These are phyloP conservation scores for Pyrochroa serraticornis DNA, from an alignment of 2,888 invertebrate species.

Conservation along the genomic window DNA sequence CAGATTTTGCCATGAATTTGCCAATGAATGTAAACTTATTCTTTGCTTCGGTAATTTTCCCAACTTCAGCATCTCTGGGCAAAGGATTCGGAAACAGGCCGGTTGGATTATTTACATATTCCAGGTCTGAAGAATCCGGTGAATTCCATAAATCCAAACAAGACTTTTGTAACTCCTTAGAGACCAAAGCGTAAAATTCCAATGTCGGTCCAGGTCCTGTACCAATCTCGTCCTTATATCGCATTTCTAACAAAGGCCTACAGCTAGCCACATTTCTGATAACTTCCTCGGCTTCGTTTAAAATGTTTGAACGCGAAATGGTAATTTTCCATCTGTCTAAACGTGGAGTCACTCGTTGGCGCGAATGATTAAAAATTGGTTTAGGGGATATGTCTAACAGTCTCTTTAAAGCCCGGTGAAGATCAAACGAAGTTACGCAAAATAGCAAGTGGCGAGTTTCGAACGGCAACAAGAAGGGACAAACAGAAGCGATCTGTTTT, in stretches of 20 bases:
- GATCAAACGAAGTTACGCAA: constrained; percentile 97
- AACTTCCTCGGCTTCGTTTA: constrained; percentile 90
- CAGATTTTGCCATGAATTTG: constrained; percentile 98
- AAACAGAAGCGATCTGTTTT: constrained; percentile 58
- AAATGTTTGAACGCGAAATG: constrained; percentile 85
- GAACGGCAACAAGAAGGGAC: constrained; percentile 97
- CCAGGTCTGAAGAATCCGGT: constrained; percentile 58
- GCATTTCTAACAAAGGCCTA: constrained; percentile 88
- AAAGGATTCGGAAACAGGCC: constrained; percentile 93
- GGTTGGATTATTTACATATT: constrained; percentile 79
- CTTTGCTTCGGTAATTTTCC: constrained; percentile 82
- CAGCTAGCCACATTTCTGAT: constrained; percentile 83
- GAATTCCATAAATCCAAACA: constrained; percentile 94
- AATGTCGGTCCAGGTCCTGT: constrained; percentile 99
- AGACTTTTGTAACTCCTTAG: constrained; percentile 86
- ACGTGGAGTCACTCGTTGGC: constrained; percentile 91
- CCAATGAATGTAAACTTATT: constrained; percentile 96
- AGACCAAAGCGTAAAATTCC: constrained; percentile 98
- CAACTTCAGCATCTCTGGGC: constrained; percentile 83
- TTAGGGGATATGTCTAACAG: constrained; percentile 92
- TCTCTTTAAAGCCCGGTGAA: constrained; percentile 94
- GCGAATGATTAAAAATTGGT: constrained; percentile 75
- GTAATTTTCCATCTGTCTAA: constrained; percentile 91
- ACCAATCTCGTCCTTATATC: constrained; percentile 83
- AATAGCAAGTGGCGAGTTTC: constrained; percentile 95